Evolutionary conservation across 2,888 invertebrate species (phyloP).

Genomic region (Punctoribates punctum): DNA sequence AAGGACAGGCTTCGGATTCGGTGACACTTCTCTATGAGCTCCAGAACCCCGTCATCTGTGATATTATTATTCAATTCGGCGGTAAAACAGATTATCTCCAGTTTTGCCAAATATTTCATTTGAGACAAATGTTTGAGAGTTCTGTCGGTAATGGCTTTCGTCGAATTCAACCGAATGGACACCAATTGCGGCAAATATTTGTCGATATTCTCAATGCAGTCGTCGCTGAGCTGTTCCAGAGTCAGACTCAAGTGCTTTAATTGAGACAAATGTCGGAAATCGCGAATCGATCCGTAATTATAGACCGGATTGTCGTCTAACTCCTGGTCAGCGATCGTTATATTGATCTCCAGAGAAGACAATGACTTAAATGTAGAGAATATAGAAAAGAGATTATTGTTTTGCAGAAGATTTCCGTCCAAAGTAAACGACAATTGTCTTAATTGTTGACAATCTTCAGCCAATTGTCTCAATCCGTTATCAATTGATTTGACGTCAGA

Average conservation of each 20-base stretch:
- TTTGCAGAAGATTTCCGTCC: background rate
- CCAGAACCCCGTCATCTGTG: background rate
- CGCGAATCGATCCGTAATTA: background rate
- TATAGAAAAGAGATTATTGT: background rate
- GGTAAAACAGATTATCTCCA: background rate
- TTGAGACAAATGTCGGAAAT: background rate
- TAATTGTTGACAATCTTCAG: background rate
- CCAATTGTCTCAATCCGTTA: background rate
- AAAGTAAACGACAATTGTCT: background rate
- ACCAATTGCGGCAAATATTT: conserved; percentile 4
- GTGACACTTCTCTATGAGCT: background rate
- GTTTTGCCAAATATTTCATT: background rate
- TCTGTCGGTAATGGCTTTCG: background rate
- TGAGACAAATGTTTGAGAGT: background rate
- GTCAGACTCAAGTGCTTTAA: background rate
- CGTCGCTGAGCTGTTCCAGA: background rate
- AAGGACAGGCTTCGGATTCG: background rate
- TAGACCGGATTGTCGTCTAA: background rate
- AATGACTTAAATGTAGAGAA: background rate
- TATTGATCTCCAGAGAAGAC: background rate
- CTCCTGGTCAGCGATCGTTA: background rate
- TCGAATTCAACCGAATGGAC: background rate
- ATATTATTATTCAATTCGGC: background rate
- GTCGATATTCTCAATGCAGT: background rate
- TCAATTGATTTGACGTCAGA: background rate